Base-by-base conservation (phyloP, 2,888 invertebrate species). In the Pollenia amentaria region DNA sequence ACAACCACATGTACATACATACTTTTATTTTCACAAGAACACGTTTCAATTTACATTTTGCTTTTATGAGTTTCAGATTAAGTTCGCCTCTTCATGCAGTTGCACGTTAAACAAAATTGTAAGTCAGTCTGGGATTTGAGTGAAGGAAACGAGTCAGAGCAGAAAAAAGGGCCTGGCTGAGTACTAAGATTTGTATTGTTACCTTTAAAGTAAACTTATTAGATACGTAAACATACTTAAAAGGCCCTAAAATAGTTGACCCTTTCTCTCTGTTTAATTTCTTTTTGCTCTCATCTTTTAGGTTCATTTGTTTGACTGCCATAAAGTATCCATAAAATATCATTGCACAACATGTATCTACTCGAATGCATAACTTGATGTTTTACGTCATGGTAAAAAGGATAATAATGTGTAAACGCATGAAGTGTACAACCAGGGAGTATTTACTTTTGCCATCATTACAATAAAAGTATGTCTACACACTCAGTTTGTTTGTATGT, bases 301-400 rank as follows among this genome's bases (percentile, higher is more conserved):
- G 42, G 3, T 55, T 55, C 14, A 46, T 46, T 64, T 62, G 14
- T 75, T 64, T 85, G 70, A 70, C 80, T 80, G 48, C 80, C 84
- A 80, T 60, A 67, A 75, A 65, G 65, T 76, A 64, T 51, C 57
- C 57, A 57, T 70, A 72, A 70, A 77, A 72, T 60, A 42, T 75
- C 55, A 65, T 70, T 53, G 10, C 18, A 53, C 51, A 69, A 46
- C 53, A 48, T 65, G 60, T 10, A 38, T 29, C 29, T 12, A 29
- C 12, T 73, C 46, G 67, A 40, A 29, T 73, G 48, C 51, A 57
- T 8, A 75, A 75, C 48, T 16, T 72, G 62, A 65, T 80, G 62
- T 29, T 38, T 55, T 46, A 76, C 53, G 67, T 55, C 48, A 53
- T 76, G 60, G 18, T 62, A 70, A 38, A 51, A 62, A 53, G 64